phyloP scores from a whole-genome alignment of 2,888 invertebrate genomes.

The Ferrisia virgata region DNA sequence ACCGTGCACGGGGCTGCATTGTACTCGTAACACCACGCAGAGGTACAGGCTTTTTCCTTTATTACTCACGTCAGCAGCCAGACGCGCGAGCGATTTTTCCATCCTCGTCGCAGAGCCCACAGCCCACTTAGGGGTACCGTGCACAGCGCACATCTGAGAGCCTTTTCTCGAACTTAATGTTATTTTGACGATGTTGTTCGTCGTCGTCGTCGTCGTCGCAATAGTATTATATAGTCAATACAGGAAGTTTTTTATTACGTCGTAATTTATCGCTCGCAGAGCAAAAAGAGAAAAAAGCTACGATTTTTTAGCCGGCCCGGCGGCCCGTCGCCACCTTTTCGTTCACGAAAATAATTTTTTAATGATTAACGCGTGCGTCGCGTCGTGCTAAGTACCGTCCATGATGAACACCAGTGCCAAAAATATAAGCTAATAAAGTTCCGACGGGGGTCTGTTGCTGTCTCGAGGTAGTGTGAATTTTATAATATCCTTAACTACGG shows the following conservation, averaged over 20 bases:
- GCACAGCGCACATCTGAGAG: background rate
- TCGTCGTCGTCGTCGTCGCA: background rate
- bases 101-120: background rate
- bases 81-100: background rate
- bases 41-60: background rate
- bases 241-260: background rate
- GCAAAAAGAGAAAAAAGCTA: background rate
- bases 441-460: background rate
- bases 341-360: conserved; percentile 2
- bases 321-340: background rate
- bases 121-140: background rate
- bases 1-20: background rate
- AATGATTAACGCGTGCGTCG: background rate
- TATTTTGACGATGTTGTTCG: conserved; percentile 9
- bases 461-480: background rate
- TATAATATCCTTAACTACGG: no score
- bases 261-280: background rate
- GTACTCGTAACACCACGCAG: background rate
- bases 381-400: no score
- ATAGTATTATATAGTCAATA: no score
- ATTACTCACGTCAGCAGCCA: background rate
- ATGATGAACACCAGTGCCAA: background rate
- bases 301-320: background rate
- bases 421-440: background rate
- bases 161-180: background rate